Conservation (phyloP, 2,888 invertebrate species). For the Melieria picta region DNA sequence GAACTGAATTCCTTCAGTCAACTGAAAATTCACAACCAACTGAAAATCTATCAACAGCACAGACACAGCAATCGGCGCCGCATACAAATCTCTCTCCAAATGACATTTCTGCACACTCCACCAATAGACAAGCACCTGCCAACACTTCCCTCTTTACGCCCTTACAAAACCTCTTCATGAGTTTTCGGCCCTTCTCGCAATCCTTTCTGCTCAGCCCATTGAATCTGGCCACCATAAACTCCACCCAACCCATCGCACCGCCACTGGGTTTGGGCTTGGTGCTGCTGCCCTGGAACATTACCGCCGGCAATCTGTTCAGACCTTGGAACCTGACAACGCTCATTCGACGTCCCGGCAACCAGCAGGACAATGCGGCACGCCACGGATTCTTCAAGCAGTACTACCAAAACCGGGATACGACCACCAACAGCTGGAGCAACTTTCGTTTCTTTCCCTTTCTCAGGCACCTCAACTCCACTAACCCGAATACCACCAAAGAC, state of each 20-base stretch:
- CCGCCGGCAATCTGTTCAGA: conserved; percentile 1
- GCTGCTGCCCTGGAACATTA: conserved; percentile 20
- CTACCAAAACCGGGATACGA: neutral
- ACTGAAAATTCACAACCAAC: no score
- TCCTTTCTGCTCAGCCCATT: conserved; percentile 19
- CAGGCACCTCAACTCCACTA: neutral
- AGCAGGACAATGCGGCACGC: no score
- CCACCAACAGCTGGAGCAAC: neutral
- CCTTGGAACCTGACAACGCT: no score
- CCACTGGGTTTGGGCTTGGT: conserved; percentile 1
- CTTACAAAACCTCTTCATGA: conserved; percentile 9
- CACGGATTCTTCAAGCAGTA: neutral
- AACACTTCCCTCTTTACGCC: neutral
- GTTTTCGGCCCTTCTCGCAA: conserved; percentile 5
- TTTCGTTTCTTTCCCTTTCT: neutral
- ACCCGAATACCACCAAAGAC: conserved; percentile 3
- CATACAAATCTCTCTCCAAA: no score
- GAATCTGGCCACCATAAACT: conserved; percentile 5
- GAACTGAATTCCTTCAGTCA: no score
- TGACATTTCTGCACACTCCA: neutral
- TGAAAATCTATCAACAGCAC: no score
- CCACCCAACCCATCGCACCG: conserved; percentile 19
- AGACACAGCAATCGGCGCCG: no score
- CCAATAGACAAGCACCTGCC: neutral
- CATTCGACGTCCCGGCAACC: no score